Percentiles rank a stretch among this genome's conserved stretches.
Evolutionary conservation across 2,888 invertebrate genomes (phyloP).

Genomic region (Xestia xanthographa): DNA sequence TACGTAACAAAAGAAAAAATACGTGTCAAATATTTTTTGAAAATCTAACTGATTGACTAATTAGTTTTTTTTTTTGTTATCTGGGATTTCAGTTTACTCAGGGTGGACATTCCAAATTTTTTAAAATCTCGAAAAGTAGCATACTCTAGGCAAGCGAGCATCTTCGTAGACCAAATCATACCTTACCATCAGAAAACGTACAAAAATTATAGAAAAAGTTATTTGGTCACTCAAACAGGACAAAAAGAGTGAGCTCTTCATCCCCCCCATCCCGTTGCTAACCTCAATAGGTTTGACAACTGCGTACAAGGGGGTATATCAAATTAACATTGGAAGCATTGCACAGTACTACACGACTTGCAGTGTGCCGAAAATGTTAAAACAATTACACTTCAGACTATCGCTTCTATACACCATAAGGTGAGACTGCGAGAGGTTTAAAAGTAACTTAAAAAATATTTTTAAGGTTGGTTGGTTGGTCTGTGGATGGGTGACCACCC

Average conservation of each 20-base stretch:
- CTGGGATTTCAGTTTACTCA: not conserved
- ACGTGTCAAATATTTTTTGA: no score
- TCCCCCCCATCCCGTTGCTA: constrained; percentile 83
- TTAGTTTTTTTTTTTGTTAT: no score
- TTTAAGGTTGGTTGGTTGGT: not conserved
- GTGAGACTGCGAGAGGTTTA: not conserved
- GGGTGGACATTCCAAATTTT: not conserved
- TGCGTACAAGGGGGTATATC: constrained; percentile 83
- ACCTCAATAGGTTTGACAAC: constrained; percentile 78
- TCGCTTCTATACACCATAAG: not conserved
- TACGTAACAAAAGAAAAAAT: no score
- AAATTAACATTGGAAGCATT: constrained; percentile 82
- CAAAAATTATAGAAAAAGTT: not conserved
- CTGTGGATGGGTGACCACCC: no score
- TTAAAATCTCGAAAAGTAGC: not conserved
- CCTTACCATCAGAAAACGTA: not conserved
- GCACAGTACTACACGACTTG: constrained; percentile 61
- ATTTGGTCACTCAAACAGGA: not conserved
- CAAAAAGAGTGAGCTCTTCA: not conserved
- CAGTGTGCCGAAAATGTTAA: constrained; percentile 83
- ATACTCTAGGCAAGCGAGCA: not conserved
- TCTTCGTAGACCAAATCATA: not conserved
- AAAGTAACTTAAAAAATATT: not conserved
- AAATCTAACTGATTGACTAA: no score
- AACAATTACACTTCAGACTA: constrained; percentile 57